These are phyloP conservation scores for Clanis bilineata DNA, from an alignment of 2,888 invertebrate species.

Conservation along the genomic window DNA sequence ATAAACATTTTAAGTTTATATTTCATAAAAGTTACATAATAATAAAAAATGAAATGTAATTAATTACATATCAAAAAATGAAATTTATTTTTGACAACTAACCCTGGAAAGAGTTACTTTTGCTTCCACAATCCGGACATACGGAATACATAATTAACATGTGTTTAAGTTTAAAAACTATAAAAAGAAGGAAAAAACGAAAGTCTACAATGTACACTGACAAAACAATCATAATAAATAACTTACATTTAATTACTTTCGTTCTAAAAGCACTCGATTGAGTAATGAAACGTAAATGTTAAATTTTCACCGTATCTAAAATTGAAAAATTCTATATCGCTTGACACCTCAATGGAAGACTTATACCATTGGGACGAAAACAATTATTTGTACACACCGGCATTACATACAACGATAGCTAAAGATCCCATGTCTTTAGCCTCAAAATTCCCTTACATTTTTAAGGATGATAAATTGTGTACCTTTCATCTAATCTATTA, in stretches of 20 bases:
- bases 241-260: conserved; percentile 7
- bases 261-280: conserved; percentile 17
- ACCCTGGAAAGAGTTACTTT: neutral
- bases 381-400: neutral
- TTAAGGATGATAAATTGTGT: neutral
- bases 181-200: neutral
- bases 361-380: conserved; percentile 32
- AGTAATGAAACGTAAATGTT: neutral
- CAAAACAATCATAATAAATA: conserved; percentile 17
- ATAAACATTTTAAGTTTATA: neutral
- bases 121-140: neutral
- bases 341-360: conserved; percentile 68
- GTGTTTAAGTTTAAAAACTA: neutral
- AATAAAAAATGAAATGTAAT: neutral
- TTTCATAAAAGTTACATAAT: too few relatives aligned
- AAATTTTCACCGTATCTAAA: conserved; percentile 6
- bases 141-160: neutral
- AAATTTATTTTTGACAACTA: neutral
- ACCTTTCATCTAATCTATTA: neutral
- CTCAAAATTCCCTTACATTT: too few relatives aligned
- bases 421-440: neutral
- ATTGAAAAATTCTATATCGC: conserved; percentile 26
- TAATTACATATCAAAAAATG: neutral
- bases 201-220: conserved; percentile 12
- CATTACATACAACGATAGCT: neutral